These are phyloP conservation scores for Megaceryle maxima DNA, from an alignment of 2,113 vertebrate genomes.

Conservation along the genomic window DNA sequence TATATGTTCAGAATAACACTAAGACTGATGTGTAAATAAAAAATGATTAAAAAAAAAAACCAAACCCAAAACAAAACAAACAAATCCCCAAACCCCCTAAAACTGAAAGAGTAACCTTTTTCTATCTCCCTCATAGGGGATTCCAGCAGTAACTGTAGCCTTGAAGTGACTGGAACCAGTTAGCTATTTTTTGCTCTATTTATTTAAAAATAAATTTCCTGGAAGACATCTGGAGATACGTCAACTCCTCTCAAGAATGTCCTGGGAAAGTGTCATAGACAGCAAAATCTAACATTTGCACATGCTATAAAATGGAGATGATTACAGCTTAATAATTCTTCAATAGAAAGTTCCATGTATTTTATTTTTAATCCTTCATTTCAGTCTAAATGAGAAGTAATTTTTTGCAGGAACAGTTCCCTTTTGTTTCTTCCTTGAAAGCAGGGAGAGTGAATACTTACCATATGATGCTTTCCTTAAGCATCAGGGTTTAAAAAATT, in stretches of 20 bases:
- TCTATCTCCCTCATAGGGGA: not conserved
- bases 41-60: not conserved
- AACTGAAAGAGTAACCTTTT: not conserved
- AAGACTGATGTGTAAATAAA: not conserved
- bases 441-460: not conserved
- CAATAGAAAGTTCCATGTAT: not conserved
- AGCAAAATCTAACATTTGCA: slow-evolving; percentile 18
- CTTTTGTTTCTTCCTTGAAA: not conserved
- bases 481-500: not conserved
- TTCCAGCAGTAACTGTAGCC: slow-evolving; percentile 35
- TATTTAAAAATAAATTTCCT: slow-evolving; percentile 70
- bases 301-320: not conserved
- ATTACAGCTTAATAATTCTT: not conserved
- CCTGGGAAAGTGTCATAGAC: slow-evolving; percentile 70
- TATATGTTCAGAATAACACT: not conserved
- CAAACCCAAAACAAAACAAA: not conserved
- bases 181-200: slow-evolving; percentile 69
- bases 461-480: not conserved
- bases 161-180: not conserved
- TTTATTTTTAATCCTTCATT: slow-evolving; percentile 15
- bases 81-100: not conserved
- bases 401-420: not conserved
- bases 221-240: slow-evolving; percentile 69
- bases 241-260: slow-evolving; percentile 63
- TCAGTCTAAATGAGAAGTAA: not conserved